Conservation (phyloP, 2,113 vertebrate species). For the Cariama cristata region DNA sequence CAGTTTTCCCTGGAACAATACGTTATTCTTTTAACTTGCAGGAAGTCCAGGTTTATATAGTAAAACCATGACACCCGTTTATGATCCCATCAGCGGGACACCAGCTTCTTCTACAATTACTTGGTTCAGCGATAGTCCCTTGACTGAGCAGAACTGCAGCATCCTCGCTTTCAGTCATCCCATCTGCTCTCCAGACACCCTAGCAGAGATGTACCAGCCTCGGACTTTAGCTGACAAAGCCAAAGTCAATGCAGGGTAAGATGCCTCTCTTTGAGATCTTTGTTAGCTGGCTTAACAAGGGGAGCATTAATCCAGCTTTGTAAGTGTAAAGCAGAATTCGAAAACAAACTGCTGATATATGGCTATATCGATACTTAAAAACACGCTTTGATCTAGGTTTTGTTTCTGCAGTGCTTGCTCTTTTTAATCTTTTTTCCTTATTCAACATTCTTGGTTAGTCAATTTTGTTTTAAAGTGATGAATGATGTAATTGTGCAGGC, state of each 20-base stretch:
- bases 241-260: conserved; percentile 87
- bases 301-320: not conserved
- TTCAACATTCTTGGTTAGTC: not conserved
- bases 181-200: conserved; percentile 76
- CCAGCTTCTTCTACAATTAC: conserved; percentile 86
- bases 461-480: not conserved
- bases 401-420: not conserved
- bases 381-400: not conserved
- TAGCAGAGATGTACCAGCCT: conserved; percentile 89
- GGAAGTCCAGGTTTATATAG: conserved; percentile 87
- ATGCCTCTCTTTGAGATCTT: not conserved
- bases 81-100: conserved; percentile 89
- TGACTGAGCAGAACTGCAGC: conserved; percentile 77
- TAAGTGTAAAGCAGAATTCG: not conserved
- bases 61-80: conserved; percentile 92
- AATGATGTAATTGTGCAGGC: not conserved
- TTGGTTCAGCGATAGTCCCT: conserved; percentile 89
- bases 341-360: not conserved
- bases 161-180: conserved; percentile 80
- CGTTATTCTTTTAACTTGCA: conserved; percentile 47
- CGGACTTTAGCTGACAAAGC: conserved; percentile 91
- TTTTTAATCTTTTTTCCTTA: not conserved
- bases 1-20: not conserved
- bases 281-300: not conserved
- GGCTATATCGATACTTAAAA: not conserved